Evolutionary conservation across 1,140 invertebrate genomes (phyloP), one percentile per base, ranked within the genome.

Genomic region (Hylaeus volcanicus): DNA sequence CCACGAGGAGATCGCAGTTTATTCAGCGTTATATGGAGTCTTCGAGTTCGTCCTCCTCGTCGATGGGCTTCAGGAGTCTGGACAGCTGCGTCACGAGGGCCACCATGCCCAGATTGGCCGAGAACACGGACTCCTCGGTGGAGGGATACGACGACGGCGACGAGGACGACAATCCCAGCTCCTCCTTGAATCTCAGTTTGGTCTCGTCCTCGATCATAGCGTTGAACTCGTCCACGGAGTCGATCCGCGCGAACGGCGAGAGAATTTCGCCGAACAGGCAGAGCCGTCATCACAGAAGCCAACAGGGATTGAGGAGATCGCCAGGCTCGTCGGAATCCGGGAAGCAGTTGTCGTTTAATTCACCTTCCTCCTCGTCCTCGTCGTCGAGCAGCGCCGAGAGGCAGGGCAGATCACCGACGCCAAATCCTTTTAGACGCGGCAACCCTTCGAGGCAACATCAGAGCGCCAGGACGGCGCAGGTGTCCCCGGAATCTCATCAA

Each of bases 81-180:
- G 95, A 95, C 73, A 94, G 94, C 81, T 94, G 93, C 80, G 91
- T 94, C 2, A 90, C 89, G 60, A 89, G 88, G 65, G 83, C 90
- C 5, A 86, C 92, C 11, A 95, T 95, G 94, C 94, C 94, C 1
- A 88, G 94, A 26, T 77, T 95, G 2, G 92, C 93, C 0, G 94
- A 95, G 86, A 94, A 94, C 66, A 94, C 94, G 12, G 94, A 95
- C 84, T 95, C 94, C 3, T 93, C 94, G 4, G 89, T 94, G 0
- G 94, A 94, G 70, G 93, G 94, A 15, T 95, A 95, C 81, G 94
- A 95, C 74, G 94, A 95, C 75, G 94, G 94, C 0, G 94, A 94
- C 80, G 94, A 95, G 65, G 93, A 94, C 82, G 94, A 95, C 73
- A 93, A 93, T 83, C 93, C 93, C 15, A 92, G 93, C 80, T 93